Evolutionary conservation across 2,113 vertebrate species (phyloP), one percentile per base, ranked within the genome.

Genomic region (Calyptomena viridis): DNA sequence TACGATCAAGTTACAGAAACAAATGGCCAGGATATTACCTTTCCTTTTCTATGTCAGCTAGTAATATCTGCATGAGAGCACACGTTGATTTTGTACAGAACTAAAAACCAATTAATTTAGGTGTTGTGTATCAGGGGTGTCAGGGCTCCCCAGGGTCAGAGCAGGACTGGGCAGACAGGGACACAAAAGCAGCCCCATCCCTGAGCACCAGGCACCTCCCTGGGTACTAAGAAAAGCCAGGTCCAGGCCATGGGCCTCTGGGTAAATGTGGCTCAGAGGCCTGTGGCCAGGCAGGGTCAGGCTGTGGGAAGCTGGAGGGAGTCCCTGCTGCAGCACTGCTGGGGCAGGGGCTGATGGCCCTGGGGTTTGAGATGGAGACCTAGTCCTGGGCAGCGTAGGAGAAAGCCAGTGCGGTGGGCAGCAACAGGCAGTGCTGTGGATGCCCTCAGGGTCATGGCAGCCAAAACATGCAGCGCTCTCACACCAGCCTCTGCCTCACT

Each of bases 1-100:
- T 95, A 86, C 49, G 52, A 95, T 83, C 78, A 95, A 87, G 76
- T 95, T 97, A 93, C 64, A 91, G 74, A 95, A 97, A 90, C 42
- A 94, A 95, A 89, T 3, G 1, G 39, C 60, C 78, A 87, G 52
- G 62, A 76, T 85, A 93, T 87, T 87, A 84, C 50, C 53, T 94
- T 95, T 94, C 77, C 16, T 2, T 47, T 95, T 50, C 58, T 71
- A 3, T 52, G 49, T 78, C 71, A 68, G 28, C 50, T 52, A 12
- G 56, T 37, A 52, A 52, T 87, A 67, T 25, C 55, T 64, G 19
- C 5, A 1, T 4, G 12, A 74, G 5, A 66, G 16, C 1, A 0
- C 0, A 1, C 0, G 3, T 56, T n/a, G 33, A 25, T 79, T 68
- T 71, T 56, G 16, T 31, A 35, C 31, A 82, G 78, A 81, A 83